A percentile compares a stretch with the other conserved stretches of the same genome.
These are phyloP conservation scores for Cydia fagiglandana DNA, from an alignment of 1,140 invertebrate species.

Conservation along the genomic window DNA sequence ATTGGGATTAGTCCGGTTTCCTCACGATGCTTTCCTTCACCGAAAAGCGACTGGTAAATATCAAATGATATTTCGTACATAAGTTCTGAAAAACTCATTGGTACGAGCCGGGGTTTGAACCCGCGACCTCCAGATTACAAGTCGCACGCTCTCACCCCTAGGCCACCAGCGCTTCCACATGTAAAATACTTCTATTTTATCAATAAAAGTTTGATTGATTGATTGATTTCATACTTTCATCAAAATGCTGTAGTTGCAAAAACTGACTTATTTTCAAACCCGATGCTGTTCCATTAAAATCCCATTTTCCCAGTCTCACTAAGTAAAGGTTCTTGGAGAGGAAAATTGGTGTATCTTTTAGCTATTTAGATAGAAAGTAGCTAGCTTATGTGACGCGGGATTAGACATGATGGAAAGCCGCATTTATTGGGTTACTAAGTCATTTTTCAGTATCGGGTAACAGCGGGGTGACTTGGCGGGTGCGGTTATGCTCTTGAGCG, in stretches of 20 bases:
- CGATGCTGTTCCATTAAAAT: not conserved
- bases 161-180: too few relatives aligned
- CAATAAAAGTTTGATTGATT: too few relatives aligned
- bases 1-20: too few relatives aligned
- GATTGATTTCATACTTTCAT: too few relatives aligned
- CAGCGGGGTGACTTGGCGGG: slow-evolving; percentile 32
- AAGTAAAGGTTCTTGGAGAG: not conserved
- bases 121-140: too few relatives aligned
- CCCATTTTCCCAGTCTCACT: not conserved
- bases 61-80: too few relatives aligned
- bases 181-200: too few relatives aligned
- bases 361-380: slow-evolving; percentile 8
- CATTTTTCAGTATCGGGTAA: slow-evolving; percentile 58
- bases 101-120: too few relatives aligned
- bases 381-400: slow-evolving; percentile 8
- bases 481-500: not conserved
- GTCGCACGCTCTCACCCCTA: too few relatives aligned
- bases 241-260: not conserved
- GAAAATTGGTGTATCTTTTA: slow-evolving; percentile 7
- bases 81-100: too few relatives aligned
- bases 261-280: not conserved
- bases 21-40: too few relatives aligned
- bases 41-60: too few relatives aligned
- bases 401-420: slow-evolving; percentile 33
- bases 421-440: slow-evolving; percentile 46